A percentile compares a stretch with the other conserved stretches of the same genome.
Evolutionary conservation across 2,888 invertebrate species (phyloP).

Genomic region (Tolmerus cingulatus): DNA sequence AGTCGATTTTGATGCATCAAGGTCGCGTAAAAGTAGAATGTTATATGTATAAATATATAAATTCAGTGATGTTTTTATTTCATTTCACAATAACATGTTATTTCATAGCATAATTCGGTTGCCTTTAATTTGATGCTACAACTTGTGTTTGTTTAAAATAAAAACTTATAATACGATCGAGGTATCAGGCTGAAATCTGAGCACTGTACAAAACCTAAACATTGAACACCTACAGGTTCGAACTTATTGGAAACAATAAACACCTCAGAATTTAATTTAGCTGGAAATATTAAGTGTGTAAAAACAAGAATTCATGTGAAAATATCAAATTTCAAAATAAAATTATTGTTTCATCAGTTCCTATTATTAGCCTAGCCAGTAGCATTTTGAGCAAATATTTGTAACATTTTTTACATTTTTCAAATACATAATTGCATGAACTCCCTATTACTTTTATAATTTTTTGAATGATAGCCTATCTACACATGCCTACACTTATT

Average conservation of each 20-base stretch:
- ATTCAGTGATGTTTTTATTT: neutral
- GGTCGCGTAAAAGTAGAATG: too few species aligned
- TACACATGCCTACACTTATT: too few species aligned
- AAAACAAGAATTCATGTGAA: neutral
- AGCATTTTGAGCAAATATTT: too few species aligned
- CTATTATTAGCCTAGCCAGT: too few species aligned
- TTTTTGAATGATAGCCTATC: too few species aligned
- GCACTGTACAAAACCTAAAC: neutral
- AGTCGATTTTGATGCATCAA: too few species aligned
- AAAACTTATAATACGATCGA: neutral
- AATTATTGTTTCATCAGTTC: neutral
- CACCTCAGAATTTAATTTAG: neutral
- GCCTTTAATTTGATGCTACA: neutral
- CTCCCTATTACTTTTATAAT: too few species aligned
- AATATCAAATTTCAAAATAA: neutral
- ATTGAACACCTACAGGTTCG: neutral
- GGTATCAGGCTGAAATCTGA: neutral
- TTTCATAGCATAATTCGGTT: neutral
- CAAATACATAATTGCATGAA: too few species aligned
- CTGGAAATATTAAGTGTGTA: neutral
- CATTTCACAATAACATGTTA: neutral
- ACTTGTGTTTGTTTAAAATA: neutral
- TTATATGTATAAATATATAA: too few species aligned
- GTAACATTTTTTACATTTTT: too few species aligned
- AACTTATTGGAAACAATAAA: neutral